These are phyloP conservation scores for Mesoligia furuncula DNA, from an alignment of 2,888 invertebrate species.

Conservation along the genomic window DNA sequence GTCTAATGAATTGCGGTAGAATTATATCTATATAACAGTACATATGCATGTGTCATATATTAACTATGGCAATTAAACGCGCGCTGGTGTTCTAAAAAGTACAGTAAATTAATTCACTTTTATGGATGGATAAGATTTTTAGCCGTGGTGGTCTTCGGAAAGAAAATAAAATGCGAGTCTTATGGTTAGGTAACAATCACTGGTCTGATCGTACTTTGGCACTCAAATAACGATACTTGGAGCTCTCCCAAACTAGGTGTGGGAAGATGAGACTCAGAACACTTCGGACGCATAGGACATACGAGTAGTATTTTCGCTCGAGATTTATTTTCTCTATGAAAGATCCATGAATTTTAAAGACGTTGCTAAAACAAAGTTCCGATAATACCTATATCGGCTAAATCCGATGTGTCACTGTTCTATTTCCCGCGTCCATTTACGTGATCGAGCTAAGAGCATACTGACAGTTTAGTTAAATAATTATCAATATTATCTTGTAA, in stretches of 20 bases:
- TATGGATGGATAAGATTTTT: conserved; percentile 73
- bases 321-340: conserved; percentile 12
- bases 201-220: conserved; percentile 76
- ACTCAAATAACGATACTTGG: conserved; percentile 76
- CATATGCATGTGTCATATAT: conserved; percentile 74
- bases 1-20: conserved; percentile 76
- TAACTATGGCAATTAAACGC: conserved; percentile 75
- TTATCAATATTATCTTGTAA: conserved; percentile 31
- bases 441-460: conserved; percentile 32
- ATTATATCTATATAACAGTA: conserved; percentile 60
- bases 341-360: neutral
- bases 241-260: conserved; percentile 76
- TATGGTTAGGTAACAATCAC: conserved; percentile 75
- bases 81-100: conserved; percentile 62
- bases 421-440: conserved; percentile 32
- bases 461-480: conserved; percentile 32
- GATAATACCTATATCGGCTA: neutral
- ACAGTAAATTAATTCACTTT: conserved; percentile 82
- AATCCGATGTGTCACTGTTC: neutral
- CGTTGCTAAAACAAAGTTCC: neutral
- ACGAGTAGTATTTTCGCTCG: conserved; percentile 28
- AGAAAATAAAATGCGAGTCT: conserved; percentile 67
- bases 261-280: conserved; percentile 53
- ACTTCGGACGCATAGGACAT: conserved; percentile 46
- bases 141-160: conserved; percentile 71